Evolutionary conservation across 2,888 invertebrate genomes (phyloP).

Genomic region (Acheta domesticus): DNA sequence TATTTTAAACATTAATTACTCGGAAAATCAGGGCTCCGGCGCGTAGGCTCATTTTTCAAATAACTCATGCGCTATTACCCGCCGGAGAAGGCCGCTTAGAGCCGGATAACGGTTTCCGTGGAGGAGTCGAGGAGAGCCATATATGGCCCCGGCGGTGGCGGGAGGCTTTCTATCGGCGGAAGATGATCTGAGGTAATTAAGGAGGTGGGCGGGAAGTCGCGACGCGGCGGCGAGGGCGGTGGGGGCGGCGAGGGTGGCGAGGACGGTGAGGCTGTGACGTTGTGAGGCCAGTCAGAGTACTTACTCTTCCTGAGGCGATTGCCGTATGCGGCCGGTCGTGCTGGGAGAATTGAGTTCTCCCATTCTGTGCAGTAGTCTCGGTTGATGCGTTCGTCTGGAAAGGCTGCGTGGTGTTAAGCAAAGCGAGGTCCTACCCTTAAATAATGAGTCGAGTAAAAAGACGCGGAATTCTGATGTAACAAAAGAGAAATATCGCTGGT

Average conservation of each 20-base stretch:
- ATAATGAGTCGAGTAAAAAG: too few species aligned
- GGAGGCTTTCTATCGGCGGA: not conserved
- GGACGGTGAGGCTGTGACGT: not conserved
- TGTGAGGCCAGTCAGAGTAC: not conserved
- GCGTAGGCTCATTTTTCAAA: not conserved
- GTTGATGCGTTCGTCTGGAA: too few species aligned
- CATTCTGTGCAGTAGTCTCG: too few species aligned
- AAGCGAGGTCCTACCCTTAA: too few species aligned
- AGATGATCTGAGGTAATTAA: slow-evolving; percentile 5
- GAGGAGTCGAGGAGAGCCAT: not conserved
- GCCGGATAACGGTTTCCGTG: not conserved
- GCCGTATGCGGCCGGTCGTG: too few species aligned
- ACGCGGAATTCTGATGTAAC: too few species aligned
- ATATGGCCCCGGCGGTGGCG: not conserved
- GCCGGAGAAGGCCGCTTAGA: not conserved
- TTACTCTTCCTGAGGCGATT: not conserved
- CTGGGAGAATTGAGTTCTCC: too few species aligned
- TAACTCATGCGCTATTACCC: slow-evolving; percentile 18
- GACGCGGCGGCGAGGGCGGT: not conserved
- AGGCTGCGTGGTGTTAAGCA: too few species aligned
- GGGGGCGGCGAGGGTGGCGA: not conserved
- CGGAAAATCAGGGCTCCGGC: not conserved
- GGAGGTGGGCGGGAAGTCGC: not conserved
- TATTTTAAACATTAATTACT: slow-evolving; percentile 7
- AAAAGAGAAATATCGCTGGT: too few species aligned